Evolutionary conservation across 2,888 invertebrate genomes (phyloP).

Genomic region (Eueremaeus valkanovi): DNA sequence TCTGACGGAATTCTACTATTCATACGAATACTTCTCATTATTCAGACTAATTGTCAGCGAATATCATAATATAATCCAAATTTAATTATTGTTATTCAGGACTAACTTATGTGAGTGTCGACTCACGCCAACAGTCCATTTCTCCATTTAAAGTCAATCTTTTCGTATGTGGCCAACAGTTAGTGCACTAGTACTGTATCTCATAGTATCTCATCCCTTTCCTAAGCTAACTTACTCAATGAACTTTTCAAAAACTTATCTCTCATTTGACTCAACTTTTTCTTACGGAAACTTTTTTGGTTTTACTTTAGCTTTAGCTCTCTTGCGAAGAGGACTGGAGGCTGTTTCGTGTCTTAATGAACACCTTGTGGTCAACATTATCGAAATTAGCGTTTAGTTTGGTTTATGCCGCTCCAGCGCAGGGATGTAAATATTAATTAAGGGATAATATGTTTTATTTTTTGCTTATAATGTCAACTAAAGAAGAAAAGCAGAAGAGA

Average conservation of each 20-base stretch:
- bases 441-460: conserved; percentile 13
- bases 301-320: no score
- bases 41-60: conserved; percentile 24
- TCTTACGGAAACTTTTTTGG: neutral
- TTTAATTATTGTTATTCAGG: conserved; percentile 31
- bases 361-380: conserved; percentile 31
- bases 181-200: neutral
- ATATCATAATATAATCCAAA: conserved; percentile 31
- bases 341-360: conserved; percentile 30
- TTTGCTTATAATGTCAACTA: neutral
- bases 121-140: conserved; percentile 31
- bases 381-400: conserved; percentile 7
- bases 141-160: no score
- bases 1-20: neutral
- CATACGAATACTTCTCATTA: conserved; percentile 19
- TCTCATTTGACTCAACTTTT: neutral
- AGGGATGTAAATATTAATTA: conserved; percentile 18
- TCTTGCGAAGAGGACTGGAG: neutral
- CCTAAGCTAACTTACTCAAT: no score
- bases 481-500: neutral
- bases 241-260: neutral
- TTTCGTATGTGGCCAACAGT: neutral
- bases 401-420: neutral
- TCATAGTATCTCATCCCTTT: neutral
- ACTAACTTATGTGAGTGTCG: neutral